These are phyloP conservation scores for Brachionus plicatilis DNA, from an alignment of 1,140 invertebrate species.

Conservation along the genomic window DNA sequence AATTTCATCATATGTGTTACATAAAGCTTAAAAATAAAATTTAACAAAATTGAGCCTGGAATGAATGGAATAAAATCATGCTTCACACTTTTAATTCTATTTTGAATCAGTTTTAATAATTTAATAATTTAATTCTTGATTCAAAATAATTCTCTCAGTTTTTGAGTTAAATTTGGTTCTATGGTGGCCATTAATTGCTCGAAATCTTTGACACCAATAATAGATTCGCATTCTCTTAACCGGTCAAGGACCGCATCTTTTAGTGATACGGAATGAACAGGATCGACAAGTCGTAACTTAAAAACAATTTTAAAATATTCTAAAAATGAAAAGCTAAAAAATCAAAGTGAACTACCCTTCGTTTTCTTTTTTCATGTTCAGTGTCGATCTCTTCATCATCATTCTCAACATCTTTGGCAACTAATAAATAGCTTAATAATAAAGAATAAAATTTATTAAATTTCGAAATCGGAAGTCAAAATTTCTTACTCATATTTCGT, in stretches of 20 bases:
- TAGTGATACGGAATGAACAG: conserved; percentile 66
- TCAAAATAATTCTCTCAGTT: conserved; percentile 42
- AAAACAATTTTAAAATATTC: conserved; percentile 38
- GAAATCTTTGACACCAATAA: conserved; percentile 48
- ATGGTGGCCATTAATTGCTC: conserved; percentile 46
- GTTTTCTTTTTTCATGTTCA: conserved; percentile 51
- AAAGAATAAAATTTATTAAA: not conserved
- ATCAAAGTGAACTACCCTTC: conserved; percentile 43
- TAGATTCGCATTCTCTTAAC: conserved; percentile 62
- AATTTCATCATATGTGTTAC: not conserved
- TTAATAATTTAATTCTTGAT: not conserved
- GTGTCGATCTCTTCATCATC: conserved; percentile 46
- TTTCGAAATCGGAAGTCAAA: not conserved
- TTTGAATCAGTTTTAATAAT: not conserved
- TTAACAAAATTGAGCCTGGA: not conserved
- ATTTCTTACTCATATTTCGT: conserved; percentile 65
- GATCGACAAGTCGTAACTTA: conserved; percentile 63
- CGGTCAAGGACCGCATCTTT: conserved; percentile 66
- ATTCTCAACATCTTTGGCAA: conserved; percentile 44
- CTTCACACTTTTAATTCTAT: not conserved
- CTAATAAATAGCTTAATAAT: conserved; percentile 44
- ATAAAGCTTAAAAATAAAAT: not conserved
- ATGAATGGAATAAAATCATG: not conserved
- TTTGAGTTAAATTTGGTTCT: conserved; percentile 46
- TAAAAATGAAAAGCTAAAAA: not conserved